Evolutionary conservation across 1,140 invertebrate genomes (phyloP), one percentile per base, ranked within the genome.

Genomic region (Ericerus pela): DNA sequence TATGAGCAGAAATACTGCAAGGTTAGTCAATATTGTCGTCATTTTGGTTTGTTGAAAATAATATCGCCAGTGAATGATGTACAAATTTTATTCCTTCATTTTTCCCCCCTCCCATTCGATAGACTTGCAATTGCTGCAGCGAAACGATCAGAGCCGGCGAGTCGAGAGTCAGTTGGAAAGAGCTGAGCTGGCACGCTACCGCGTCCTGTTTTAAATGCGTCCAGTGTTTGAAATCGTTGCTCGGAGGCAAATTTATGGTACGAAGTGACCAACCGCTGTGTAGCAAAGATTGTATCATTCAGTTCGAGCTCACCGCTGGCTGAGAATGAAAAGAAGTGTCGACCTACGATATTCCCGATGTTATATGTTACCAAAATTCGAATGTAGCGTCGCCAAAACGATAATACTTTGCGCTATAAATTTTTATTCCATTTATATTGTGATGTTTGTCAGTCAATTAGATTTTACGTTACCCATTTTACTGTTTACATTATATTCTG

Each of bases 171-270:
- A 77, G 77, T 26, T 79, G 84, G 70, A 78, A 80, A 56, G 75
- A 82, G 37, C 75, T 83, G 26, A 79, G 85, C 67, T 90, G 85
- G 76, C 88, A 91, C 66, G 82, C 79, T 0, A 74, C 72, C 26
- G 79, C 79, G 53, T 74, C 77, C 43, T 86, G 85, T 59, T 90
- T 89, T 64, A 78, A 78, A 22, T 88, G 84, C 61, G 74, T 72
- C 43, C 74, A 75, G 63, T 90, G 86, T 68, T 73, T 74, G 1
- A 83, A 81, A 63, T 79, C 79, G 57, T 70, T 89, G 20, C 68
- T 86, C 1, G 80, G 79, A 43, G 77, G 70, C 29, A 75, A 73
- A 66, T 74, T 80, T 63, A 76, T 80, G 30, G 75, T 82, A 3
- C 83, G 78, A 65, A 74, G 79, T 63, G 78, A 76, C 70, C 26